A percentile compares a stretch with the other conserved stretches of the same genome.
Conservation (phyloP, 2,888 invertebrate genomes). For the Dysmachus trigonus region DNA sequence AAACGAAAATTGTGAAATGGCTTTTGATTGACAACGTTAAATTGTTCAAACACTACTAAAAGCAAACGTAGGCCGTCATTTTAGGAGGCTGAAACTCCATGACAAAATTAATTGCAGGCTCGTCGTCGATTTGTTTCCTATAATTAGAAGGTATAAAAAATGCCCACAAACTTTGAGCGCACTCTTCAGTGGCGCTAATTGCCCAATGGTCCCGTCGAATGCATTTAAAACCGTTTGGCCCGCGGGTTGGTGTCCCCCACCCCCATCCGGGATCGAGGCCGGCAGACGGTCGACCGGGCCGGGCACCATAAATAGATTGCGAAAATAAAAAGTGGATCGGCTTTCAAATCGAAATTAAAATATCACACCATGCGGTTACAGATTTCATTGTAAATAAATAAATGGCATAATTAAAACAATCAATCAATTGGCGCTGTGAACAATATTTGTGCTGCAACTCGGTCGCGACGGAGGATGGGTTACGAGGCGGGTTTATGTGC, state of each 20-base stretch:
- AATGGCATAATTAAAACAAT: constrained; percentile 48
- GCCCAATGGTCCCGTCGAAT: constrained; percentile 15
- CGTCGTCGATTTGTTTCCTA: background rate
- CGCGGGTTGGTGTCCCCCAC: background rate
- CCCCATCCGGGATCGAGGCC: background rate
- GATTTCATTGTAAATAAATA: constrained; percentile 48
- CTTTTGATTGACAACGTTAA: background rate
- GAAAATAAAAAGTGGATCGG: constrained; percentile 43
- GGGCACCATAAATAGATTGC: constrained; percentile 23
- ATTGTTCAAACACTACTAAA: background rate
- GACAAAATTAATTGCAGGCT: background rate
- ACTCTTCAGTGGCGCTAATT: constrained; percentile 3
- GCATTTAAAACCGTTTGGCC: background rate
- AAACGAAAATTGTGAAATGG: background rate
- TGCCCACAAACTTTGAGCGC: constrained; percentile 10
- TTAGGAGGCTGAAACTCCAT: background rate
- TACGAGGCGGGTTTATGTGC: background rate
- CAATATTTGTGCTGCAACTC: constrained; percentile 41
- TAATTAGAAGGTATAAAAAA: constrained; percentile 11
- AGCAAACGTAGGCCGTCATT: background rate
- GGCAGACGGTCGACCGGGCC: background rate
- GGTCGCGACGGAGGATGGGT: background rate
- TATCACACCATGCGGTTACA: constrained; percentile 45
- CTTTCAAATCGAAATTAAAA: constrained; percentile 44
- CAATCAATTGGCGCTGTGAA: constrained; percentile 43